Evolutionary conservation across 2,888 invertebrate genomes (phyloP).

Genomic region (Tetragonula carbonaria): DNA sequence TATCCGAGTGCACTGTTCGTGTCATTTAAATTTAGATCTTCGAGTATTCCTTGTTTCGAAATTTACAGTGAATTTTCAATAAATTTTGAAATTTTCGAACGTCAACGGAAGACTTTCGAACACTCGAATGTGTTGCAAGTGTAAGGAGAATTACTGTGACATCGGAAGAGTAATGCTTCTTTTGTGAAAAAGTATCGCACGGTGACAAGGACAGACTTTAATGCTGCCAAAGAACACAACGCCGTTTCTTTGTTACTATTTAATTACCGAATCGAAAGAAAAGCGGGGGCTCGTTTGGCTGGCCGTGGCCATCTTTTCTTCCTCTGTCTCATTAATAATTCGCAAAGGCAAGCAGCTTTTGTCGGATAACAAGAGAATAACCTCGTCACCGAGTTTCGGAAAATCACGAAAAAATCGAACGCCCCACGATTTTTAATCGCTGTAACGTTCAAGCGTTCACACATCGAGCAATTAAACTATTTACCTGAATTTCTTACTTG

Average conservation of each 20-base stretch:
- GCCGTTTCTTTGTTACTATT: conserved; percentile 31
- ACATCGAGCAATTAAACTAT: neutral
- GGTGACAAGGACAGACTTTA: neutral
- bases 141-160: neutral
- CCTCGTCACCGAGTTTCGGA: neutral
- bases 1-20: neutral
- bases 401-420: neutral
- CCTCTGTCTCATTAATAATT: conserved; percentile 39
- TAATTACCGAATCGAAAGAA: conserved; percentile 25
- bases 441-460: neutral
- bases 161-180: neutral
- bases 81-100: neutral
- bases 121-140: no score
- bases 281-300: conserved; percentile 7
- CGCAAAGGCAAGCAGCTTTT: neutral
- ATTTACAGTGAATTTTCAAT: neutral
- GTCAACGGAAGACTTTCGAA: no score
- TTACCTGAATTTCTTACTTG: no score
- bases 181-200: neutral
- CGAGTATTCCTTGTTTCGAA: neutral
- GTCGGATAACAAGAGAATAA: neutral
- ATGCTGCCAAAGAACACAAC: neutral
- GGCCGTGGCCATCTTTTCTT: conserved; percentile 9
- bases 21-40: no score
- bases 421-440: neutral